Evolutionary conservation across 2,113 vertebrate genomes (phyloP).

Genomic region (Lepus timidus): DNA sequence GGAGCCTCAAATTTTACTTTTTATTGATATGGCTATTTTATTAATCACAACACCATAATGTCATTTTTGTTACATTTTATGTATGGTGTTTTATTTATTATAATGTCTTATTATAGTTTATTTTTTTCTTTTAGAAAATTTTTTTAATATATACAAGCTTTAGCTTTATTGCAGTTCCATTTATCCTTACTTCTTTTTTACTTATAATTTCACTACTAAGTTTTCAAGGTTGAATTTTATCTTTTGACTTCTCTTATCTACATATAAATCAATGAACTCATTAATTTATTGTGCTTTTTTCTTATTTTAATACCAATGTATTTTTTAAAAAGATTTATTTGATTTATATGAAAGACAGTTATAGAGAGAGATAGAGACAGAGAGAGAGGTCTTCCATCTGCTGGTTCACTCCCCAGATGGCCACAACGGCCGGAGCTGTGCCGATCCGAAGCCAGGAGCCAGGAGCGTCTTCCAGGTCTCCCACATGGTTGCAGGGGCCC

Average conservation of each 20-base stretch:
- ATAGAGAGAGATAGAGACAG: too few species aligned
- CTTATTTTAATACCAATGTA: neutral
- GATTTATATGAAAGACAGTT: too few species aligned
- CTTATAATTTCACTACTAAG: neutral
- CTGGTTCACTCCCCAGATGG: too few species aligned
- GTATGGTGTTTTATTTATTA: neutral
- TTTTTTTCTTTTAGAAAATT: neutral
- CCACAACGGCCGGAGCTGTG: too few species aligned
- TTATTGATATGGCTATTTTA: neutral
- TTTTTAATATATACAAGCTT: neutral
- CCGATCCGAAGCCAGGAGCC: too few species aligned
- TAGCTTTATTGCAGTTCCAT: neutral
- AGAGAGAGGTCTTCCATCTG: too few species aligned
- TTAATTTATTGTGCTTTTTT: neutral
- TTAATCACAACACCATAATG: neutral
- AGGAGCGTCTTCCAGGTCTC: too few species aligned
- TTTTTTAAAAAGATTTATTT: too few species aligned
- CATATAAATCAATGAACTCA: neutral
- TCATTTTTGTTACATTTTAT: neutral
- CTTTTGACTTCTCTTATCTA: neutral
- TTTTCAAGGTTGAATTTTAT: neutral
- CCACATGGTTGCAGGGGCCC: too few species aligned
- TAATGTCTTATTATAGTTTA: neutral
- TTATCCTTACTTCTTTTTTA: neutral
- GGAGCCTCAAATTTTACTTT: neutral